Evolutionary conservation across 2,797 vertebrate genomes (phyloP).

Genomic region (Xyrichtys novacula): DNA sequence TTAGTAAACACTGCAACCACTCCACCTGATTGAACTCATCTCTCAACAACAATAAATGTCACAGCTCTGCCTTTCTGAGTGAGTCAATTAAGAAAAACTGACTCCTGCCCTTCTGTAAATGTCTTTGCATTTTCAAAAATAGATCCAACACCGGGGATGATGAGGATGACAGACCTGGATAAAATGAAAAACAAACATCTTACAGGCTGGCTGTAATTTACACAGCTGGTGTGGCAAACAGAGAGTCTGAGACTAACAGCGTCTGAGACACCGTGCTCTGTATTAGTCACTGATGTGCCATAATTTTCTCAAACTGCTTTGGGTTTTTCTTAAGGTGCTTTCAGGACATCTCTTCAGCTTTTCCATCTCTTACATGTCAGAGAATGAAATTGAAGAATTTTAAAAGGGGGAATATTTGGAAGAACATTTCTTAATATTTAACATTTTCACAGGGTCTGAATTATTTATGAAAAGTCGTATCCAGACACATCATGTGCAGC

Average conservation of each 20-base stretch:
- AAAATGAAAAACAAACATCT: slow-evolving; percentile 26
- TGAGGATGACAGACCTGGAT: slow-evolving; percentile 8
- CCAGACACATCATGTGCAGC: too few species aligned
- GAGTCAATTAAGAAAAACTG: neutral
- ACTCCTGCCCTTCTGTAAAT: slow-evolving; percentile 13
- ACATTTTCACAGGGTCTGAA: neutral
- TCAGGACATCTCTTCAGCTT: neutral
- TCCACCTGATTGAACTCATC: too few species aligned
- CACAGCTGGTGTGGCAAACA: slow-evolving; percentile 8
- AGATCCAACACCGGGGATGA: slow-evolving; percentile 8
- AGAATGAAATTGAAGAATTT: neutral
- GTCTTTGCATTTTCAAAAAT: slow-evolving; percentile 3
- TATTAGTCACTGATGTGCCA: neutral
- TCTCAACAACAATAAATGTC: neutral
- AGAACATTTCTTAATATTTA: neutral
- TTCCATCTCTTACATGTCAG: neutral
- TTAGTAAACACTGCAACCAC: too few species aligned
- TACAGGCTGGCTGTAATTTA: slow-evolving; percentile 5
- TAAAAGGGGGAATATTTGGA: neutral
- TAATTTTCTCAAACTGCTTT: slow-evolving; percentile 12
- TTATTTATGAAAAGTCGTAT: too few species aligned
- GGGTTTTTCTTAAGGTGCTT: neutral
- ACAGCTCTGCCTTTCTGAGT: neutral
- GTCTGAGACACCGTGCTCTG: neutral
- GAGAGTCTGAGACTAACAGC: neutral